These are phyloP conservation scores for Ornithorhynchus anatinus DNA, from an alignment of 2,113 vertebrate genomes.

Conservation along the genomic window DNA sequence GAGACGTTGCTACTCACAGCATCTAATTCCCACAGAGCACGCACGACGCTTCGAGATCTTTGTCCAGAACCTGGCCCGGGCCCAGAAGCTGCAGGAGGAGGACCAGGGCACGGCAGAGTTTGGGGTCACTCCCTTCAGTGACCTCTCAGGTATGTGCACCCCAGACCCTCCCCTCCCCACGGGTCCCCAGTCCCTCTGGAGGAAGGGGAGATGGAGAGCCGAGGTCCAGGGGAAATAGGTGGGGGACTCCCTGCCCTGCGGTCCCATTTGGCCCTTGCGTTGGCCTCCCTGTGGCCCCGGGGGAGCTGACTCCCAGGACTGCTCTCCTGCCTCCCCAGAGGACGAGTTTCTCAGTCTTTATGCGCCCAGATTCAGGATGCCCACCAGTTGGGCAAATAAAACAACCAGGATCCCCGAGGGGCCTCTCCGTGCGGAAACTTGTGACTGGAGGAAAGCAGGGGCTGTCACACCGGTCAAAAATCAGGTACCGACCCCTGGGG, in stretches of 20 bases:
- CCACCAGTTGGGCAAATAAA: not conserved
- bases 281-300: no score
- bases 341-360: constrained; percentile 47
- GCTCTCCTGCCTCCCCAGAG: constrained; percentile 15
- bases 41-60: constrained; percentile 72
- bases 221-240: not conserved
- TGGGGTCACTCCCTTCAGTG: constrained; percentile 86
- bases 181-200: not conserved
- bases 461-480: not conserved
- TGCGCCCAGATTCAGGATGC: not conserved
- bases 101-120: constrained; percentile 82
- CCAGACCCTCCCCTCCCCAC: no score
- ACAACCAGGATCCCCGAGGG: not conserved
- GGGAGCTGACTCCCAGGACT: no score
- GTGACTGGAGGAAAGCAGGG: constrained; percentile 35
- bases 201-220: not conserved
- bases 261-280: no score
- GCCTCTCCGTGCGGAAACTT: not conserved
- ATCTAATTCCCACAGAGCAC: fast-evolving
- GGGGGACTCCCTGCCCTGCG: not conserved
- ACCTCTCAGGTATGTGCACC: constrained; percentile 79
- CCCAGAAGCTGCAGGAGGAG: constrained; percentile 74
- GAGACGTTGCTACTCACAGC: no score
- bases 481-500: constrained; percentile 35
- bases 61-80: constrained; percentile 74